These are phyloP conservation scores for Microctonus hyperodae DNA, from an alignment of 2,888 invertebrate genomes.

Conservation along the genomic window DNA sequence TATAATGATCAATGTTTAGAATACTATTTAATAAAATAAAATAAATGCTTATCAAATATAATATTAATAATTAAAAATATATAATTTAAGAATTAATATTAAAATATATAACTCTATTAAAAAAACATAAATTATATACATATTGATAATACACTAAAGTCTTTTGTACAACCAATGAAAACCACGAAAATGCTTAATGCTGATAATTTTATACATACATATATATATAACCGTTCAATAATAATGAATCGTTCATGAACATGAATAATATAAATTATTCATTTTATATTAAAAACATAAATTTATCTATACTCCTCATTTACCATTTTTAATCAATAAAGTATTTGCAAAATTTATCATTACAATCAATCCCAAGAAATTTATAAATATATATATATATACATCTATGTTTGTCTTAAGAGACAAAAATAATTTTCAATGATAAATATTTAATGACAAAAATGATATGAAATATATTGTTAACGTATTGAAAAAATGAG, in stretches of 20 bases:
- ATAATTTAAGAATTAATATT: no score
- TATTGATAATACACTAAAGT: not conserved
- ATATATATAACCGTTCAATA: not conserved
- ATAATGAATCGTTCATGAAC: not conserved
- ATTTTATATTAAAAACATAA: not conserved
- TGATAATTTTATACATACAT: not conserved
- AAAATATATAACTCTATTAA: no score
- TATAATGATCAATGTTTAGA: no score
- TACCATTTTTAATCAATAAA: not conserved
- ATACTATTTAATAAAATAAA: no score
- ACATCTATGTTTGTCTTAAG: no score
- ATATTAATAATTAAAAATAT: no score
- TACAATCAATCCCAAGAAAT: not conserved
- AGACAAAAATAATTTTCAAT: no score
- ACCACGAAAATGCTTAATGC: not conserved
- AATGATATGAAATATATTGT: not conserved
- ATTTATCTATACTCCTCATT: not conserved
- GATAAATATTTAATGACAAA: not conserved
- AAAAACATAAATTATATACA: no score
- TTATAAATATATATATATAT: not conserved
- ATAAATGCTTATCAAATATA: no score
- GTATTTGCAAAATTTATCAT: not conserved
- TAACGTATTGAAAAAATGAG: conserved; percentile 25
- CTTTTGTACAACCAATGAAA: not conserved
- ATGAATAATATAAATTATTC: not conserved